These are phyloP conservation scores for Acrocephalus scirpaceus DNA, from an alignment of 2,797 vertebrate genomes.

Conservation along the genomic window DNA sequence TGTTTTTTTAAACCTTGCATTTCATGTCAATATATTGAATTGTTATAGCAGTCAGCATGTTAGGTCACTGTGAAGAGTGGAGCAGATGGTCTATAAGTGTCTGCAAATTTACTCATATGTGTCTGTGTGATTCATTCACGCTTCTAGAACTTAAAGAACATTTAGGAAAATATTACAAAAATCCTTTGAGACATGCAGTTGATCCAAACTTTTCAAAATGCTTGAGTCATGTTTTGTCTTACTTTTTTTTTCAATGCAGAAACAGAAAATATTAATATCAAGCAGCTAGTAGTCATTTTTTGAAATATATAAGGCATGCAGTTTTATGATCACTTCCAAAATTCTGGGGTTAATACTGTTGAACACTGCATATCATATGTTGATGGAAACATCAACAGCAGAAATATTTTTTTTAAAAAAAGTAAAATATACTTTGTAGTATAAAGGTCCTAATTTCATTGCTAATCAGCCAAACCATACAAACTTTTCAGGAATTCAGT, in stretches of 20 bases:
- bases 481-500: not conserved
- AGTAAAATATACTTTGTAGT: not conserved
- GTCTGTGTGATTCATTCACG: not conserved
- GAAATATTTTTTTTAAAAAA: not conserved
- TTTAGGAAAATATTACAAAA: not conserved
- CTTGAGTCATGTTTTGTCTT: not conserved
- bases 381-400: not conserved
- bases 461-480: not conserved
- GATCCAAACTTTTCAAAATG: not conserved
- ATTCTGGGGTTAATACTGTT: not conserved
- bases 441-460: not conserved
- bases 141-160: not conserved
- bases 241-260: not conserved
- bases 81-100: not conserved
- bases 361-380: fast-evolving
- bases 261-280: not conserved
- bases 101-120: not conserved
- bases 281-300: not conserved
- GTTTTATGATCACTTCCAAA: not conserved
- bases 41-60: not conserved
- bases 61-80: not conserved
- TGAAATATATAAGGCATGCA: not conserved
- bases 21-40: not conserved
- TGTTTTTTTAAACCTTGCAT: not conserved
- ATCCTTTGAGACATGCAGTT: not conserved